Evolutionary conservation across 2,113 vertebrate genomes (phyloP).

Genomic region (Ptyas mucosa): DNA sequence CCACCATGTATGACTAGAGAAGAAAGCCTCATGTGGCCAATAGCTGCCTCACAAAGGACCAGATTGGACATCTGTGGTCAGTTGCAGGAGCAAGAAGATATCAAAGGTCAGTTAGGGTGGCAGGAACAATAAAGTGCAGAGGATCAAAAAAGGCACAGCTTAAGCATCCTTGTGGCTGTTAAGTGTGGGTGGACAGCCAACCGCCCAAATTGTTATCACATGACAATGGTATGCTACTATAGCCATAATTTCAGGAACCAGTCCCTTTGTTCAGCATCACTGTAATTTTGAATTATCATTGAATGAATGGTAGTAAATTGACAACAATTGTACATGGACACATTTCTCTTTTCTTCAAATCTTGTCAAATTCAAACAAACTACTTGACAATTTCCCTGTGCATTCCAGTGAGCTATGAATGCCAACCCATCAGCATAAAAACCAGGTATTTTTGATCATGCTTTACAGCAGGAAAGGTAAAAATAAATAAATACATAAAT

Average conservation of each 20-base stretch:
- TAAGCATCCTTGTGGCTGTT: background rate
- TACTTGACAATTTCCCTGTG: constrained; percentile 27
- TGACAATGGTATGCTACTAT: background rate
- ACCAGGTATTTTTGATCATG: constrained; percentile 53
- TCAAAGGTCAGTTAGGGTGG: background rate
- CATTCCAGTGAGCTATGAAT: background rate
- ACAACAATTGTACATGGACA: background rate
- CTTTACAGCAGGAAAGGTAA: constrained; percentile 28
- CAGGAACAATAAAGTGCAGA: background rate
- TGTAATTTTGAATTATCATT: background rate
- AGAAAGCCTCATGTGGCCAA: background rate
- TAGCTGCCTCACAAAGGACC: background rate
- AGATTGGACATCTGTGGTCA: background rate
- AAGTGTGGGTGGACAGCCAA: background rate
- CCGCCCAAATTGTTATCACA: background rate
- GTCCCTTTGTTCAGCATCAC: background rate
- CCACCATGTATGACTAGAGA: background rate
- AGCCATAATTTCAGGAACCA: background rate
- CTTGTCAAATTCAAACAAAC: constrained; percentile 40
- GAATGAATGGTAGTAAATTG: background rate
- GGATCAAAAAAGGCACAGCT: background rate
- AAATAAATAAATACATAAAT: constrained; percentile 13
- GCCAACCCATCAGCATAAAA: constrained; percentile 11
- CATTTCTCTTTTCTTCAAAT: constrained; percentile 11
- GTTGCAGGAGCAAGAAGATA: background rate